Evolutionary conservation across 2,797 vertebrate species (phyloP).

Genomic region (Sebastiscus albofasciatus): DNA sequence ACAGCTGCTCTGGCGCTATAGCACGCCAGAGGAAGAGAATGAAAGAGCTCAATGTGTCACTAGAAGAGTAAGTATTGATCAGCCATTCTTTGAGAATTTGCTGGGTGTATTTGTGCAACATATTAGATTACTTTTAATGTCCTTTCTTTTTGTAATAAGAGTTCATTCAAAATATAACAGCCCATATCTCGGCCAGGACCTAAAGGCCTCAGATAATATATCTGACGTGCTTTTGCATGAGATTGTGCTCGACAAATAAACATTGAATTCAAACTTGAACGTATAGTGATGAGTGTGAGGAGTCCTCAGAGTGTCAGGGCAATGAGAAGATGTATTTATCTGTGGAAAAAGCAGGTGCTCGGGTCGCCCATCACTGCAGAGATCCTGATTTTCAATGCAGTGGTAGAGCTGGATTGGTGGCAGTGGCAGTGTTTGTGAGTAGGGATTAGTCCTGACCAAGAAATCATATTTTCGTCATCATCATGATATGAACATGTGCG

Average conservation of each 20-base stretch:
- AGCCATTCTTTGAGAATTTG: background rate
- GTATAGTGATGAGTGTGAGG: too few species aligned
- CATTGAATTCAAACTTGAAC: too few species aligned
- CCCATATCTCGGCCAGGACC: background rate
- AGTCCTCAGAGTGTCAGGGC: background rate
- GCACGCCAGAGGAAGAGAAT: slow-evolving; percentile 90
- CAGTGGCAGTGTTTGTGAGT: too few species aligned
- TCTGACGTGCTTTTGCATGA: background rate
- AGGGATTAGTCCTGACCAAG: background rate
- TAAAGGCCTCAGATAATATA: background rate
- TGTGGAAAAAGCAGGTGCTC: too few species aligned
- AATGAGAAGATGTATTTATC: background rate
- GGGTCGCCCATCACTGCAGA: too few species aligned
- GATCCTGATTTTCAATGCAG: background rate
- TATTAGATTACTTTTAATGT: background rate
- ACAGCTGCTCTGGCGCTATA: slow-evolving; percentile 86
- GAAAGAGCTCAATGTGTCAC: slow-evolving; percentile 83
- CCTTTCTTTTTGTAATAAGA: background rate
- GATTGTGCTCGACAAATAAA: too few species aligned
- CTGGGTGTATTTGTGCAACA: background rate
- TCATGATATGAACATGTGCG: too few species aligned
- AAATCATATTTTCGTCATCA: too few species aligned
- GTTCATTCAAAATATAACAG: background rate
- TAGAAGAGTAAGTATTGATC: slow-evolving; percentile 82
- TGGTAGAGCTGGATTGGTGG: background rate